Evolutionary conservation across 2,797 vertebrate species (phyloP), one percentile per base, ranked within the genome.

Genomic region (Bovichtus variegatus): DNA sequence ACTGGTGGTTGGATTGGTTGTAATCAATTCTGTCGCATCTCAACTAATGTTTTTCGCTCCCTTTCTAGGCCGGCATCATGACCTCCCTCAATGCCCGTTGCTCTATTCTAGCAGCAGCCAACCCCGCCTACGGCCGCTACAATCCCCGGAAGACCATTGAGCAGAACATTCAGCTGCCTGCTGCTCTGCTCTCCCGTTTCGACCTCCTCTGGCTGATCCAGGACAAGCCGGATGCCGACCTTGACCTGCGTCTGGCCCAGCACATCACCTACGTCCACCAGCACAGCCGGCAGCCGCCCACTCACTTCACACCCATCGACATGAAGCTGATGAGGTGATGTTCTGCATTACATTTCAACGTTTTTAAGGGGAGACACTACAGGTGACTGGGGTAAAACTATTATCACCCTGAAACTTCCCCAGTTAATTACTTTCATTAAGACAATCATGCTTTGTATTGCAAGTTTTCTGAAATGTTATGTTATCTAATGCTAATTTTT

Each of bases 221-320:
- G 88, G 97, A 98, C 93, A 96, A 96, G 36, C 97, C 97, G 0
- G 96, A 98, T 34, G 84, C 96, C 0, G 97, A 98, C 2, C 94
- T 95, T 0, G 97, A 98, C 84, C 91, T 98, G 81, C 94, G 97
- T 16, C 91, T 99, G 36, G 97, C 97, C 11, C 97, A 98, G 82
- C 97, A 99, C 87, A 98, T 99, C 91, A 98, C 97, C 34, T 98
- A 98, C 0, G 97, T 99, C 47, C 97, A 99, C 89, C 97, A 97
- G 93, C 97, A 98, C 88, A 96, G 91, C 80, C 95, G 94, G 25
- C 97, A 99, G 89, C 97, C 97, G 0, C 97, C 97, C 2, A 91
- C 93, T 0, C 95, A 97, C 90, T 97, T 96, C 89, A 95, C 93
- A 41, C 97, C 96, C 65, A 95, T 99, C 12, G 94, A 98, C 87